Conservation (phyloP, 2,797 vertebrate genomes). For the Dicrostonyx torquatus region DNA sequence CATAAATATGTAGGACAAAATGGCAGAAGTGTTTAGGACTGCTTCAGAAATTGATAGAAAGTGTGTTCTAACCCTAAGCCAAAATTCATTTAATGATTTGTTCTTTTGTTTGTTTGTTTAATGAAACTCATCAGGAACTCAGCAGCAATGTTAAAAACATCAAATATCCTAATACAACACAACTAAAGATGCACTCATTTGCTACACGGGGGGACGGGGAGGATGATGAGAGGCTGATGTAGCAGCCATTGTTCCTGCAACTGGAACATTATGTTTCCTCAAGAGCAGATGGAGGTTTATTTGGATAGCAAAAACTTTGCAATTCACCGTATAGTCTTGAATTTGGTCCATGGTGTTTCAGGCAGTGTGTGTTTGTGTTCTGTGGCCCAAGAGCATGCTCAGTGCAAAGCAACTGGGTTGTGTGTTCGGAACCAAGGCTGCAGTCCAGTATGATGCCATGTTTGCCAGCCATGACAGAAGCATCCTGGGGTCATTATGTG, state of each 20-base stretch:
- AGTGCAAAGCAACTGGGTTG: neutral
- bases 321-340: neutral
- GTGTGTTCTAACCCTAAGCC: neutral
- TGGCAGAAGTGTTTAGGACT: neutral
- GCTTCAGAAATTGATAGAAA: neutral
- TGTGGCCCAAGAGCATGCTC: neutral
- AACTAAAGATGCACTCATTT: neutral
- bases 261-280: neutral
- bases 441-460: neutral
- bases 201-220: neutral
- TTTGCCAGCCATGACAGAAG: neutral
- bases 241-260: neutral
- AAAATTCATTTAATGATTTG: neutral
- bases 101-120: neutral
- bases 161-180: neutral
- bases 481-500: neutral
- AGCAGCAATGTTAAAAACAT: neutral
- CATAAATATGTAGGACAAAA: neutral
- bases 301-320: too few relatives aligned
- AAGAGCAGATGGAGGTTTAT: neutral
- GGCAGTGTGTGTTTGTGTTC: neutral
- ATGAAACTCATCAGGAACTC: neutral
- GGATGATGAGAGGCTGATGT: neutral
- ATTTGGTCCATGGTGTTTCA: neutral
- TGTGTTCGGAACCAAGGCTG: neutral